Evolutionary conservation across 2,888 invertebrate genomes (phyloP).

Genomic region (Tetragnatha montana): DNA sequence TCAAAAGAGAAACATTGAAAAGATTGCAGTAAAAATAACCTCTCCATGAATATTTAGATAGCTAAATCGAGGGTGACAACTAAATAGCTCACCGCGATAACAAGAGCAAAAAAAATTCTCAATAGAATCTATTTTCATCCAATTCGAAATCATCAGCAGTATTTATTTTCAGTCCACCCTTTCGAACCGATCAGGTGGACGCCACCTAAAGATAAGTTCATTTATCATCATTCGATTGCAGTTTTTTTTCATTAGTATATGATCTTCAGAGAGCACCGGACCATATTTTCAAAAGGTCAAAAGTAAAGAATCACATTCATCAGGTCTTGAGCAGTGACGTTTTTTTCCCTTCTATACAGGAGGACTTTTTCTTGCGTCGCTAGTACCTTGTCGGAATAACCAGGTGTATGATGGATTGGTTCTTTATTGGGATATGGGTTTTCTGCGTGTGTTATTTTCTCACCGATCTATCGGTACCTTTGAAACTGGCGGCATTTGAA

Average conservation of each 20-base stretch:
- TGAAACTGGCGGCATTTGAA: no score
- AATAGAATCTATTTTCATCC: background rate
- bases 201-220: constrained; percentile 24
- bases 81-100: no score
- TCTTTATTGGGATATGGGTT: background rate
- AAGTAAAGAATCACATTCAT: constrained; percentile 65
- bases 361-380: background rate
- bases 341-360: constrained; percentile 4
- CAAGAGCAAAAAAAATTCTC: no score
- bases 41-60: no score
- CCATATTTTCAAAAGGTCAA: constrained; percentile 63
- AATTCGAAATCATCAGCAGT: background rate
- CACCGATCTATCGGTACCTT: no score
- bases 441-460: background rate
- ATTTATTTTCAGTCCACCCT: background rate
- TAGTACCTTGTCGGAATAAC: background rate
- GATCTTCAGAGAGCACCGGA: background rate
- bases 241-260: constrained; percentile 41
- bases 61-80: no score
- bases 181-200: background rate
- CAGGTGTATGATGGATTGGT: background rate
- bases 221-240: constrained; percentile 42
- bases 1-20: no score
- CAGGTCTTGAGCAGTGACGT: constrained; percentile 55
- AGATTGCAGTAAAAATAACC: no score